Percentiles rank a stretch among this genome's conserved stretches.
phyloP scores from a whole-genome alignment of 64 coral and sea anemone species.

The Anthopleura sola region DNA sequence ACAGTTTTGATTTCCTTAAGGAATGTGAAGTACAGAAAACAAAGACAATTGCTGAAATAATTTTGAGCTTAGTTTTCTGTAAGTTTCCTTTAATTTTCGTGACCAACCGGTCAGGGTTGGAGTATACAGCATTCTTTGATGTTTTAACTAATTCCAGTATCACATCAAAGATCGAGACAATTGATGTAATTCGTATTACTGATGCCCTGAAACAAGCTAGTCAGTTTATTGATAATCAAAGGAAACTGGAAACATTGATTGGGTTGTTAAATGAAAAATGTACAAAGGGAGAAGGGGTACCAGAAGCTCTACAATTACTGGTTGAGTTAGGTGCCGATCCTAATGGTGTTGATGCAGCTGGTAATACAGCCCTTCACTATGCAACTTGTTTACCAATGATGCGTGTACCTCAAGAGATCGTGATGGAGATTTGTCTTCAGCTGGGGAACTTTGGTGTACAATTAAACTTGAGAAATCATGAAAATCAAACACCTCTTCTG shows the following conservation, averaged over 20 bases:
- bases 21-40: not conserved
- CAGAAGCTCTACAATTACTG: not conserved
- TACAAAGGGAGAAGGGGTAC: not conserved
- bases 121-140: too few relatives aligned
- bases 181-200: not conserved
- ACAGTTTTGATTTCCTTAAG: not conserved
- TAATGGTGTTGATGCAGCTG: not conserved
- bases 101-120: too few relatives aligned
- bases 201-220: not conserved
- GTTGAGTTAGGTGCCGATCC: not conserved
- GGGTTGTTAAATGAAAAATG: not conserved
- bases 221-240: not conserved
- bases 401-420: too few relatives aligned
- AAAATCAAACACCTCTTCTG: not conserved
- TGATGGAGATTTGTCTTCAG: too few relatives aligned
- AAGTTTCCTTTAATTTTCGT: not conserved
- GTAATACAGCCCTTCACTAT: constrained; percentile 5
- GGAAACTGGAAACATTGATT: not conserved
- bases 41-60: not conserved
- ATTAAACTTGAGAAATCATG: not conserved
- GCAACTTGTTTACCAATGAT: not conserved
- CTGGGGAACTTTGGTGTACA: not conserved
- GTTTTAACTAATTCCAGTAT: too few relatives aligned
- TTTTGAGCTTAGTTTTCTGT: not conserved
- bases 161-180: too few relatives aligned